Conservation (phyloP, 2,888 invertebrate genomes). For the Thelaira solivaga region DNA sequence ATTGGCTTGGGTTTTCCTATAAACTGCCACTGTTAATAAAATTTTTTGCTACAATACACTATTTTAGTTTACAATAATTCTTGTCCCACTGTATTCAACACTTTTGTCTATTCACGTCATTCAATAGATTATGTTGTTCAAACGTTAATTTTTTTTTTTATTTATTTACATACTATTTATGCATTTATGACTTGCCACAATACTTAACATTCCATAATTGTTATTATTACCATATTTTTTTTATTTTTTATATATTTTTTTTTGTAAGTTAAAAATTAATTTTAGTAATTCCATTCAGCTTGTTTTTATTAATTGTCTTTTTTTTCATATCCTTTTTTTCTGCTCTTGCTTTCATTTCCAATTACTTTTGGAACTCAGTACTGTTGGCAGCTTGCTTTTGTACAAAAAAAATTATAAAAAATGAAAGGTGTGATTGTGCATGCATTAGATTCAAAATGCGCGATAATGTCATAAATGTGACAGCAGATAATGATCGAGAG, state of each 20-base stretch:
- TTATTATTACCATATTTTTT: conserved; percentile 47
- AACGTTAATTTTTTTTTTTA: background rate
- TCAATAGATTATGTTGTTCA: conserved; percentile 10
- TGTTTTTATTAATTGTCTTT: conserved; percentile 4
- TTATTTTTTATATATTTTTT: too few relatives aligned
- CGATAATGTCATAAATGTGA: conserved; percentile 74
- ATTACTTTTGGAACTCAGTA: background rate
- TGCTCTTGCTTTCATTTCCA: conserved; percentile 20
- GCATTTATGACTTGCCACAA: conserved; percentile 55
- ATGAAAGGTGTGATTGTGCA: conserved; percentile 51
- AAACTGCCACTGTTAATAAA: too few relatives aligned
- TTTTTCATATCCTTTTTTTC: background rate
- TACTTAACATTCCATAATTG: conserved; percentile 57
- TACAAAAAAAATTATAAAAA: background rate
- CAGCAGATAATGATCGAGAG: conserved; percentile 71
- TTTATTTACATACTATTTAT: too few relatives aligned
- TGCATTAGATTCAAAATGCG: conserved; percentile 68
- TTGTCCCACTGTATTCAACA: conserved; percentile 9
- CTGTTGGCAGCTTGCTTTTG: background rate
- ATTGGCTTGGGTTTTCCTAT: too few relatives aligned
- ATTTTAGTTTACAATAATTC: too few relatives aligned
- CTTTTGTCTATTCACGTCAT: too few relatives aligned
- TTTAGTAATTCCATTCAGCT: background rate
- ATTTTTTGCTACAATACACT: too few relatives aligned
- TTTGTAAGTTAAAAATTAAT: too few relatives aligned